Evolutionary conservation across 1,140 invertebrate species (phyloP), one percentile per base, ranked within the genome.

Genomic region (Cecropterus lyciades): DNA sequence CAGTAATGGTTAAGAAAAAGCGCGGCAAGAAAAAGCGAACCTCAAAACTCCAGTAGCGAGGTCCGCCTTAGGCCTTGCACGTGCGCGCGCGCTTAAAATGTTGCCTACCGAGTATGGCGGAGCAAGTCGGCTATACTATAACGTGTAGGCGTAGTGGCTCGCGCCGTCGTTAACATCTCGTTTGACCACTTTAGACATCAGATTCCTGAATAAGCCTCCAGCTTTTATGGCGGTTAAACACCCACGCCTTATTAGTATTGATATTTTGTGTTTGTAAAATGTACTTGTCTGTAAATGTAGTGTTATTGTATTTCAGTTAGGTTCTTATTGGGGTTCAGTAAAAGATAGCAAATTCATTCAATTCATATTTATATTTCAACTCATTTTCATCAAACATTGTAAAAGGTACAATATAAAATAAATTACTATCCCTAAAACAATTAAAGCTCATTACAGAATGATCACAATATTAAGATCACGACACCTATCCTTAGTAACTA

Each of bases 31-130:
- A 65, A 72, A 69, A 76, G 73, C 55, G 73, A 77, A 72, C 71
- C 83, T 84, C 84, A 87, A 82, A 80, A 87, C 77, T 59, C 80
- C 87, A 82, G 88, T 91, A 91, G 86, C 88, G 51, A 65, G 63
- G 65, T 65, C 43, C 63, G 85, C 84, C 84, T 65, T 67, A 57
- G 67, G 85, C 76, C 27, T 24, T 85, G 80, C 88, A 87, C 88
- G 86, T 91, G 88, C 88, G 53, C 30, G 57, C 71, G n/a, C n/a
- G n/a, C n/a, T n/a, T 57, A 52, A 69, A 79, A 46, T 46, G 77
- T 73, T 80, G 77, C 66, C 56, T 67, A 63, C 66, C 73, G 27
- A 64, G 71, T 72, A 74, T 75, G 71, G 72, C 46, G 49, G 20
- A 45, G 64, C 65, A 46, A 51, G 69, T 56, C 65, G 63, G 52